Conservation (phyloP, 1,140 invertebrate species). For the Lysiphlebus fabarum region DNA sequence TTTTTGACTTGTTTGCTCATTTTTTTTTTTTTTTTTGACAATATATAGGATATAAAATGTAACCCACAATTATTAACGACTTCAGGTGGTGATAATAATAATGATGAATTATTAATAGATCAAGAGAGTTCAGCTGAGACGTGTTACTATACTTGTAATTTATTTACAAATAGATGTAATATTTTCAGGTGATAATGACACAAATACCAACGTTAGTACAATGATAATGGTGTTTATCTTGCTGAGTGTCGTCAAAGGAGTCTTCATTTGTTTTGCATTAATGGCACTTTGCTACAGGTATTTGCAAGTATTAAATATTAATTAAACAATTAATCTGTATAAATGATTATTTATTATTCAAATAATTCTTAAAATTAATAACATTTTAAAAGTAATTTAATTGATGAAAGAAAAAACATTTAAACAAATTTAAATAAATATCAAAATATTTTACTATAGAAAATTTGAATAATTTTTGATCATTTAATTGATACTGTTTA, state of each 20-base stretch:
- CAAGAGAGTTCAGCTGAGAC: neutral
- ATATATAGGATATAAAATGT: no score
- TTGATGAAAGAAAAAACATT: no score
- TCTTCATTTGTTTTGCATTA: conserved; percentile 92
- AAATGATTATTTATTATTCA: no score
- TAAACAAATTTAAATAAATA: no score
- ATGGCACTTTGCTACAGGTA: conserved; percentile 96
- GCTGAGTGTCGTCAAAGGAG: conserved; percentile 84
- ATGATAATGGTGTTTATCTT: conserved; percentile 87
- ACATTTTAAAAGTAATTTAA: no score
- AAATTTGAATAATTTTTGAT: no score
- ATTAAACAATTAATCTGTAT: conserved; percentile 2
- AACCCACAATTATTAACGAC: no score
- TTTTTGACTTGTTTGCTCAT: no score
- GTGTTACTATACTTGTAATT: no score
- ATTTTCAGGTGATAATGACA: conserved; percentile 59
- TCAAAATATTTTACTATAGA: no score
- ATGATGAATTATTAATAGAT: conserved; percentile 22
- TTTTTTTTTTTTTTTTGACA: no score
- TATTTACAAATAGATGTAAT: conserved; percentile 15
- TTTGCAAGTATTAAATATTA: conserved; percentile 46
- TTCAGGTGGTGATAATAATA: neutral
- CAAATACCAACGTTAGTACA: conserved; percentile 79
- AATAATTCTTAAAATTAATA: no score
- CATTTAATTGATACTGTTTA: neutral